Evolutionary conservation across 2,113 vertebrate species (phyloP).

Genomic region (Peromyscus maniculatus): DNA sequence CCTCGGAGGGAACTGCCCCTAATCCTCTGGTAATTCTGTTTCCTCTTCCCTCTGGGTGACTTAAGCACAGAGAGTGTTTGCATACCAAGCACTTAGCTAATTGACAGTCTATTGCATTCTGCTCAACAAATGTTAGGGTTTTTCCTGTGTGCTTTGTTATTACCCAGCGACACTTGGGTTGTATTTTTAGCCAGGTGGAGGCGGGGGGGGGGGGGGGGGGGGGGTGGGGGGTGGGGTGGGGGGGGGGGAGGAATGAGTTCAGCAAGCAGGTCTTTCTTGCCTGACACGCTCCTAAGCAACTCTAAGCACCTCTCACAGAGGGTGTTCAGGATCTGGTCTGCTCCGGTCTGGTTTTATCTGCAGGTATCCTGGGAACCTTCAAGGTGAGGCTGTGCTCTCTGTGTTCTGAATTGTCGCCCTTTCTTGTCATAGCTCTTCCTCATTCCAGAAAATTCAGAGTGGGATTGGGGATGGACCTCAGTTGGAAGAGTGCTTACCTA

Average conservation of each 20-base stretch:
- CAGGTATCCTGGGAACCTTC: conserved; percentile 5
- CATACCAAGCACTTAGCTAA: conserved; percentile 66
- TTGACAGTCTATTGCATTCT: conserved; percentile 74
- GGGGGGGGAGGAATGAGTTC: not conserved
- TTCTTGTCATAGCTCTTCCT: not conserved
- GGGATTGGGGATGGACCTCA: not conserved
- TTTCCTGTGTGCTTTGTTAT: conserved; percentile 22
- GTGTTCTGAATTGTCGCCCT: not conserved
- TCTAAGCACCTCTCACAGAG: conserved; percentile 16
- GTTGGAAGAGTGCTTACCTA: not conserved
- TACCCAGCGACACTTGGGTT: conserved; percentile 51
- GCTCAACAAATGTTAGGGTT: conserved; percentile 66
- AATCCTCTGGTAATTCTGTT: not conserved
- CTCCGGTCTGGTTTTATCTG: conserved; percentile 52
- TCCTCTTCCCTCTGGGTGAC: not conserved
- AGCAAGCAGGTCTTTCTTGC: conserved; percentile 58
- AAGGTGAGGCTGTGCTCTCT: not conserved
- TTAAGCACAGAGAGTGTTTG: conserved; percentile 45
- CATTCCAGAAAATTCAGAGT: not conserved
- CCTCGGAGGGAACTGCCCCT: not conserved
- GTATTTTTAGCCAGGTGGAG: conserved; percentile 72
- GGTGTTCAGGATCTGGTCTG: not conserved
- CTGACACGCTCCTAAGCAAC: not conserved
- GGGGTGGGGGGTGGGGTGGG: no score
- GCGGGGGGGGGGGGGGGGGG: not conserved